These are phyloP conservation scores for Silvanus unidentatus DNA, from an alignment of 2,888 invertebrate genomes.

Conservation along the genomic window DNA sequence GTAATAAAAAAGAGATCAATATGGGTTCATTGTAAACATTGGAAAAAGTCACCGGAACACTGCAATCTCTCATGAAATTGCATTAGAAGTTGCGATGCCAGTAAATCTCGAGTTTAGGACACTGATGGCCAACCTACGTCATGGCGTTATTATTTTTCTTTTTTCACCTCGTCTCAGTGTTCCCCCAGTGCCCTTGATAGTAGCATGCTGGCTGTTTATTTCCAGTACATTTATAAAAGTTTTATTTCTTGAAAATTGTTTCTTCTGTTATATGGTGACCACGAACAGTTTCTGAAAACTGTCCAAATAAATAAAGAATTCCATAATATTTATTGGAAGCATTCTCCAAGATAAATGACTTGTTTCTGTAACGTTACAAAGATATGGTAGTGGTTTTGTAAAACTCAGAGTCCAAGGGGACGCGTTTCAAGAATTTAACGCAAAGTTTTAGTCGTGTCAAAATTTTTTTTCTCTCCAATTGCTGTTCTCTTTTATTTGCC, in stretches of 20 bases:
- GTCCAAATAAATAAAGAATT: conserved; percentile 23
- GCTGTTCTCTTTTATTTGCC: neutral
- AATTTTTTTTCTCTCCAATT: neutral
- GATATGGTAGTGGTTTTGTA: conserved; percentile 3
- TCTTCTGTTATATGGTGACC: conserved; percentile 10
- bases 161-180: conserved; percentile 13
- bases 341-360: neutral
- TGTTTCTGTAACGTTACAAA: too few relatives aligned
- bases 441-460: neutral
- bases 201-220: conserved; percentile 16
- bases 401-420: neutral
- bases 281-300: conserved; percentile 12
- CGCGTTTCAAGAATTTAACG: neutral
- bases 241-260: conserved; percentile 23
- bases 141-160: conserved; percentile 15
- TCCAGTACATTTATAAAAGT: conserved; percentile 26
- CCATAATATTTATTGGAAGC: conserved; percentile 4
- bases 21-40: too few relatives aligned
- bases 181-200: conserved; percentile 1
- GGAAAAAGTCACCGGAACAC: conserved; percentile 10
- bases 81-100: conserved; percentile 28
- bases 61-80: conserved; percentile 31
- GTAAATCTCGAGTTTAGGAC: conserved; percentile 31
- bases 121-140: conserved; percentile 29
- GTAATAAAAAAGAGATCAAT: too few relatives aligned